phyloP scores from a whole-genome alignment of 2,113 vertebrate genomes.

The Entosphenus tridentatus region DNA sequence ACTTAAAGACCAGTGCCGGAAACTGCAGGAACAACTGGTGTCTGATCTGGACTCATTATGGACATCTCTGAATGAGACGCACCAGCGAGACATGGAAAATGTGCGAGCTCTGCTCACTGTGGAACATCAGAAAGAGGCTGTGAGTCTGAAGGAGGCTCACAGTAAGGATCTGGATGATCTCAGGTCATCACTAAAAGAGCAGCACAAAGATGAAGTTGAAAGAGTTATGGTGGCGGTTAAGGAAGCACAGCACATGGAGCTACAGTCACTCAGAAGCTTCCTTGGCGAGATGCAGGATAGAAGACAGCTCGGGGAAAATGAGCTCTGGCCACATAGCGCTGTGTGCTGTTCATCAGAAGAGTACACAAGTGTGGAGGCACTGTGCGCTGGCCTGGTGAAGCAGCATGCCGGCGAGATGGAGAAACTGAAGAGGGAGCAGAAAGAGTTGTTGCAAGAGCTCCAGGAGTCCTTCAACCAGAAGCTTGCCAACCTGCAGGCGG shows the following conservation, averaged over 20 bases:
- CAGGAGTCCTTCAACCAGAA: conserved; percentile 23
- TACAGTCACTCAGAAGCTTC: conserved; percentile 17
- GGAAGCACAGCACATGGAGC: conserved; percentile 26
- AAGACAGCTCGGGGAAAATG: no score
- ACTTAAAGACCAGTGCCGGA: no score
- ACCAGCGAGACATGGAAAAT: background rate
- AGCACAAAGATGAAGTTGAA: conserved; percentile 16
- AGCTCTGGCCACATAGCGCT: no score
- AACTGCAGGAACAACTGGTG: background rate
- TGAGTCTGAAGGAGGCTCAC: background rate
- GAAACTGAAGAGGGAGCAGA: conserved; percentile 28
- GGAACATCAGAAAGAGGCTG: conserved; percentile 1
- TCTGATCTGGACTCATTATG: conserved; percentile 11
- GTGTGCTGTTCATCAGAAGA: no score
- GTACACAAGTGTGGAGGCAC: no score
- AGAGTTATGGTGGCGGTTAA: conserved; percentile 29
- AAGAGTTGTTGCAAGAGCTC: conserved; percentile 25
- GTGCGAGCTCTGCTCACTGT: background rate
- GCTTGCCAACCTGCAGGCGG: conserved; percentile 23
- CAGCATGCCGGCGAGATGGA: conserved; percentile 18
- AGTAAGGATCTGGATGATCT: background rate
- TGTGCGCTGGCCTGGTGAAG: conserved; percentile 16
- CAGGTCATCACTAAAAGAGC: conserved; percentile 1
- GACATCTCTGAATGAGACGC: background rate
- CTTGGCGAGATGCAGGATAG: no score